These are phyloP conservation scores for Liposcelis brunnea DNA, from an alignment of 2,888 invertebrate genomes.

Conservation along the genomic window DNA sequence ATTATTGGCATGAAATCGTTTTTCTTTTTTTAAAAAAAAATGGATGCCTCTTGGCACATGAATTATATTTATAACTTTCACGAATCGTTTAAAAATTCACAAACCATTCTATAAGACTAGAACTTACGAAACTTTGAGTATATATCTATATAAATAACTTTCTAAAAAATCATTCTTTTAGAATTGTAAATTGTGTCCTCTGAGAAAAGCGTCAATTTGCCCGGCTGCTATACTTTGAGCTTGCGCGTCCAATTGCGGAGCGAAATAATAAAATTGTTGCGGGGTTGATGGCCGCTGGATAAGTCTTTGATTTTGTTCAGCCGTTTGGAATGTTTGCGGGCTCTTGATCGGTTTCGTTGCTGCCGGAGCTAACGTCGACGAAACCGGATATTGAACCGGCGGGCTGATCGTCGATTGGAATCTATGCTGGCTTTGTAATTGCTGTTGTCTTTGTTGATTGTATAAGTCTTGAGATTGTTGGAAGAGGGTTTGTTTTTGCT, in stretches of 20 bases:
- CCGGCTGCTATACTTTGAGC: conserved; percentile 34
- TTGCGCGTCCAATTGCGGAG: conserved; percentile 19
- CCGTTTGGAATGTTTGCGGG: conserved; percentile 2
- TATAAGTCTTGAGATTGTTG: conserved; percentile 47
- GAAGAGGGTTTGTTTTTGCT: conserved; percentile 41
- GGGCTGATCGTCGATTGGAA: conserved; percentile 30
- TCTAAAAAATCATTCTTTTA: conserved; percentile 11
- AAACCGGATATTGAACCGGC: conserved; percentile 13
- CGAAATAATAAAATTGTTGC: conserved; percentile 35
- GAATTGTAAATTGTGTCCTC: conserved; percentile 32
- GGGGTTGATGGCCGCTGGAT: conserved; percentile 22
- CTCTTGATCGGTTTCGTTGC: conserved; percentile 16
- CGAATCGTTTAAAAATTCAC: no score
- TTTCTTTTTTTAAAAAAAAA: no score
- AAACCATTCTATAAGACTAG: background rate
- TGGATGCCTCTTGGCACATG: no score
- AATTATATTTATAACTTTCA: no score
- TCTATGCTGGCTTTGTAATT: conserved; percentile 39
- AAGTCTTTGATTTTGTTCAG: conserved; percentile 13
- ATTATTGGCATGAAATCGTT: no score
- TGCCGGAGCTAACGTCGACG: conserved; percentile 21
- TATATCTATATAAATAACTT: background rate
- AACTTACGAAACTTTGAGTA: background rate
- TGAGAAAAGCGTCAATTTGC: conserved; percentile 64
- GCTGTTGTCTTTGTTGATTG: conserved; percentile 48